phyloP scores from a whole-genome alignment of 1,140 invertebrate species.

The Atta texana region DNA sequence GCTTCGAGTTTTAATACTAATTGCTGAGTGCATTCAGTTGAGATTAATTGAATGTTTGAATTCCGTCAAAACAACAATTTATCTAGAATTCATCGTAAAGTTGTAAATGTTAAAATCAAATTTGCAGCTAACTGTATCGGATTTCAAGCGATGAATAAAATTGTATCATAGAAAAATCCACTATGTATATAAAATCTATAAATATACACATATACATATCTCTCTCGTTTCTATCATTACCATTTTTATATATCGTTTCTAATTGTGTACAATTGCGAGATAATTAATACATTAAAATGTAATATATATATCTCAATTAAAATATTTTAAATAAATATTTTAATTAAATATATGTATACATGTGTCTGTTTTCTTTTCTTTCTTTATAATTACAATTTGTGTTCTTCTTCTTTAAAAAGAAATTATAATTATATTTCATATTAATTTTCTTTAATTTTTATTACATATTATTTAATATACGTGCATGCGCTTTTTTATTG shows the following conservation, averaged over 20 bases:
- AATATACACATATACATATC: neutral
- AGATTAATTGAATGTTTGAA: slow-evolving; percentile 2
- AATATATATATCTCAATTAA: slow-evolving; percentile 17
- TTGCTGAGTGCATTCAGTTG: neutral
- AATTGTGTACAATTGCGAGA: neutral
- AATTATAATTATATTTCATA: neutral
- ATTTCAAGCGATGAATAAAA: neutral
- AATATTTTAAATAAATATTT: slow-evolving; percentile 13
- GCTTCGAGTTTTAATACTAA: slow-evolving; percentile 11
- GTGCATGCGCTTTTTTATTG: neutral
- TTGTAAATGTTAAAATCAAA: slow-evolving; percentile 13
- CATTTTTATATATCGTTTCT: neutral
- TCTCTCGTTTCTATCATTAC: slow-evolving; percentile 3
- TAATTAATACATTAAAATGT: neutral
- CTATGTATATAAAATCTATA: slow-evolving; percentile 4
- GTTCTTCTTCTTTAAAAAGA: neutral
- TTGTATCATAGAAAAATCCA: neutral
- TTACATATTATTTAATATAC: neutral
- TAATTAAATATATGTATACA: neutral
- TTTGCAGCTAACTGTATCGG: neutral
- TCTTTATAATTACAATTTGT: too few relatives aligned
- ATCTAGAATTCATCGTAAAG: slow-evolving; percentile 12
- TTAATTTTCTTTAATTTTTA: neutral
- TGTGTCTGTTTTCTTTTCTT: neutral
- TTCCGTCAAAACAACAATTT: slow-evolving; percentile 18